Percentiles rank a stretch among this genome's conserved stretches.
phyloP scores from a whole-genome alignment of 1,140 invertebrate genomes.

The Drosophila tristis region DNA sequence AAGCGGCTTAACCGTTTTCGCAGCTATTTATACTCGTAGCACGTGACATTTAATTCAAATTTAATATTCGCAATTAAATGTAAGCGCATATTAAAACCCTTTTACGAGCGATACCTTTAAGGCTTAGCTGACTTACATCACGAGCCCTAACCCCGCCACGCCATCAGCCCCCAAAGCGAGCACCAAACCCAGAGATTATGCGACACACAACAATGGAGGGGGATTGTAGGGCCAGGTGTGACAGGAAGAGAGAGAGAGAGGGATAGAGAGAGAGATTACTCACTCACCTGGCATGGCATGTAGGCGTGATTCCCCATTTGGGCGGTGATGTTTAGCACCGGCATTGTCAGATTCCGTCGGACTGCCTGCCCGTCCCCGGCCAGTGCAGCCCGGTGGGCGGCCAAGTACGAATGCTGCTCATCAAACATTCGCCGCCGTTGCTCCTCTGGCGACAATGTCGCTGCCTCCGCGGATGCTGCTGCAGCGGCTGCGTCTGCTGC shows the following conservation, averaged over 20 bases:
- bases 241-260: neutral
- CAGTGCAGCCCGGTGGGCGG: conserved; percentile 50
- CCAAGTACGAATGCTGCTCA: conserved; percentile 74
- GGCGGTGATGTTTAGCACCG: conserved; percentile 90
- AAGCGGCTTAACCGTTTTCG: conserved; percentile 28
- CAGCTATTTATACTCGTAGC: conserved; percentile 43
- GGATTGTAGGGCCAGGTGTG: too few species aligned
- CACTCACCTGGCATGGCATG: conserved; percentile 91
- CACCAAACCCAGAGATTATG: neutral
- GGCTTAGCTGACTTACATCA: conserved; percentile 32
- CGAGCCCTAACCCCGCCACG: neutral
- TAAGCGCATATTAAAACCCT: conserved; percentile 38
- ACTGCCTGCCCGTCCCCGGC: conserved; percentile 34
- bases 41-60: conserved; percentile 46
- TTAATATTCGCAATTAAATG: conserved; percentile 50
- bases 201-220: neutral
- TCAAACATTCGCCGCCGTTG: conserved; percentile 66
- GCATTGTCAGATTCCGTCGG: conserved; percentile 71
- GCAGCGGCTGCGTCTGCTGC: conserved; percentile 35
- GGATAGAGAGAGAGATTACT: neutral
- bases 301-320: conserved; percentile 94
- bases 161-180: neutral
- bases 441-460: conserved; percentile 66
- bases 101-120: conserved; percentile 28
- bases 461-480: conserved; percentile 49